phyloP scores from a whole-genome alignment of 2,888 invertebrate genomes.

The Meliscaeva auricollis region DNA sequence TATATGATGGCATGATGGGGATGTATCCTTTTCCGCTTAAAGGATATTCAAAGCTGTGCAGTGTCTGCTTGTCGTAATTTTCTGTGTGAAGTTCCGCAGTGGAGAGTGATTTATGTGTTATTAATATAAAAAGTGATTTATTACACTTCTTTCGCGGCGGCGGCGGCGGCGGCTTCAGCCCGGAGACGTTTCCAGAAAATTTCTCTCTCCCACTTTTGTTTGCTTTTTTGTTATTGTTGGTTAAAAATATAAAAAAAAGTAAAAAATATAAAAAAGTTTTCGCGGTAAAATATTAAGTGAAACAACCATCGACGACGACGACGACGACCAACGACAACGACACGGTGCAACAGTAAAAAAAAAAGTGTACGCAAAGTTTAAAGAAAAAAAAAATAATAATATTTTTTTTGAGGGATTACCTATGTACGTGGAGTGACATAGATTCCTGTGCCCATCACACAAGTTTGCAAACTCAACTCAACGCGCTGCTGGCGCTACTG shows the following conservation, averaged over 20 bases:
- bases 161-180: constrained; percentile 49
- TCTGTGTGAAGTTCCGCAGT: constrained; percentile 63
- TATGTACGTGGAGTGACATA: constrained; percentile 55
- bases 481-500: background rate
- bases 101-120: constrained; percentile 81
- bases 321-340: background rate
- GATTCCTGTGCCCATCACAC: constrained; percentile 40
- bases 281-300: constrained; percentile 67
- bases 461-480: constrained; percentile 28
- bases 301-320: too few species aligned
- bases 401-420: constrained; percentile 55
- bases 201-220: constrained; percentile 3
- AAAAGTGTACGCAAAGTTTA: constrained; percentile 20
- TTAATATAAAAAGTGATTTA: constrained; percentile 83
- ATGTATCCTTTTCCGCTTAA: constrained; percentile 59
- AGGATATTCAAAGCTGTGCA: constrained; percentile 67
- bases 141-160: constrained; percentile 77
- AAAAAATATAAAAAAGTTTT: constrained; percentile 4
- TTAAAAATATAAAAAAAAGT: constrained; percentile 20
- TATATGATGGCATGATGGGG: constrained; percentile 29
- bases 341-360: constrained; percentile 51
- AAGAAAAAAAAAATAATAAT: constrained; percentile 1
- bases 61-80: constrained; percentile 60
- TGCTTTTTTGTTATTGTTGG: constrained; percentile 27
- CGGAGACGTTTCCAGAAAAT: constrained; percentile 49